Evolutionary conservation across 2,113 vertebrate species (phyloP).

Genomic region (Brachyistius frenatus): DNA sequence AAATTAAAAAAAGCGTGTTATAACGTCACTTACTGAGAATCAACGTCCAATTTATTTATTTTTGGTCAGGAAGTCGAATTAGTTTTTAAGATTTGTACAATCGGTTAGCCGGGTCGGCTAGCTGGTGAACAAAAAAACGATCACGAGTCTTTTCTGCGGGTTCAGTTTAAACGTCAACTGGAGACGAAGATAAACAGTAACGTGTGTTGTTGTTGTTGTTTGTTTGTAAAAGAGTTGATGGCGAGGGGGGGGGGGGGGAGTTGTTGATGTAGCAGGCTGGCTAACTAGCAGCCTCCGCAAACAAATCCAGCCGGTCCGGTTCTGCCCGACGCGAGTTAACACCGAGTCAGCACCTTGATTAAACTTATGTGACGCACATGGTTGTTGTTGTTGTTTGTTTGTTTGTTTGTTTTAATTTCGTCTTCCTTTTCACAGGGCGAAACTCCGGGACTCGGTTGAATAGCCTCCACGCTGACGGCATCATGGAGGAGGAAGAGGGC

Average conservation of each 20-base stretch:
- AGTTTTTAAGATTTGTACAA: background rate
- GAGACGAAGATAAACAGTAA: no score
- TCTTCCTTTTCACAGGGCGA: slow-evolving; percentile 7
- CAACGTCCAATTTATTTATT: background rate
- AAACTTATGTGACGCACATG: no score
- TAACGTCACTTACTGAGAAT: background rate
- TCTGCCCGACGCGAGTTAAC: no score
- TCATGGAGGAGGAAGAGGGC: slow-evolving; percentile 67
- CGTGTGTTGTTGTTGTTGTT: background rate
- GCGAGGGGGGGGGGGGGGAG: background rate
- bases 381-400: no score
- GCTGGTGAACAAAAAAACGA: background rate
- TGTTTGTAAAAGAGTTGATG: no score
- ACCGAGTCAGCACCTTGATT: no score
- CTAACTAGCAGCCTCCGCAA: slow-evolving; percentile 5
- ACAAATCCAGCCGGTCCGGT: background rate
- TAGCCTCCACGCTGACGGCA: background rate
- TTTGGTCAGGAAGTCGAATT: background rate
- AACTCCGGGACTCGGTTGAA: background rate
- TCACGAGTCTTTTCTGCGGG: accelerated
- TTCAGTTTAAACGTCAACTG: background rate
- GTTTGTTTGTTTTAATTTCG: background rate
- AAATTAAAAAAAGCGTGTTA: no score
- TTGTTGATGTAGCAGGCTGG: slow-evolving; percentile 22
- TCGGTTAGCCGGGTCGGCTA: slow-evolving; percentile 29